Conservation (phyloP, 2,888 invertebrate genomes). For the Notodonta dromedarius region DNA sequence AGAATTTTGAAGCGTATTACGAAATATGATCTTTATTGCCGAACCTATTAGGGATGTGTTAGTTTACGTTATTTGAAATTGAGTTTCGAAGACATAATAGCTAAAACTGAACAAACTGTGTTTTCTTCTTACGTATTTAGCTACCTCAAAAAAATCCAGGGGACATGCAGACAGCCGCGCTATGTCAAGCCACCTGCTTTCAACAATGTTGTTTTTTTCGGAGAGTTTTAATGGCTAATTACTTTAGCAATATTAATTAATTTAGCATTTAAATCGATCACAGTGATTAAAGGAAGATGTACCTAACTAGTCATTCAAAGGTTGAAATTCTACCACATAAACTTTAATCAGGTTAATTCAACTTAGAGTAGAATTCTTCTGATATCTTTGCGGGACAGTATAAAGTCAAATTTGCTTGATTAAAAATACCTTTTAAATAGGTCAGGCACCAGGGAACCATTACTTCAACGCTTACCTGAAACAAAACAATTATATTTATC, state of each 20-base stretch:
- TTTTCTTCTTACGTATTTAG: conserved; percentile 27
- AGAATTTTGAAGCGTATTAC: too few species aligned
- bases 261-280: neutral
- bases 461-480: conserved; percentile 56
- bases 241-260: neutral
- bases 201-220: conserved; percentile 6
- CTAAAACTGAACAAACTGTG: neutral
- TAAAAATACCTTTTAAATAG: conserved; percentile 41
- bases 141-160: conserved; percentile 44
- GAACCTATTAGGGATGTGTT: too few species aligned
- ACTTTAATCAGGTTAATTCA: neutral
- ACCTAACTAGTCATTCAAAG: too few species aligned
- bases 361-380: neutral
- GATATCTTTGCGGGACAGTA: neutral
- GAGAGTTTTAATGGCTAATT: too few species aligned
- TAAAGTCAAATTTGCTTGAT: conserved; percentile 20
- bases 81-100: neutral
- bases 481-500: conserved; percentile 43
- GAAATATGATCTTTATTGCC: too few species aligned
- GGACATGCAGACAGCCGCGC: conserved; percentile 45
- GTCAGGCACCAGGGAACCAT: conserved; percentile 30
- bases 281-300: too few species aligned
- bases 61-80: too few species aligned
- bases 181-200: conserved; percentile 42
- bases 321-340: too few species aligned